Percentiles rank a stretch among this genome's conserved stretches.
phyloP scores from a whole-genome alignment of 2,888 invertebrate species.

The Zelleria hepariella region DNA sequence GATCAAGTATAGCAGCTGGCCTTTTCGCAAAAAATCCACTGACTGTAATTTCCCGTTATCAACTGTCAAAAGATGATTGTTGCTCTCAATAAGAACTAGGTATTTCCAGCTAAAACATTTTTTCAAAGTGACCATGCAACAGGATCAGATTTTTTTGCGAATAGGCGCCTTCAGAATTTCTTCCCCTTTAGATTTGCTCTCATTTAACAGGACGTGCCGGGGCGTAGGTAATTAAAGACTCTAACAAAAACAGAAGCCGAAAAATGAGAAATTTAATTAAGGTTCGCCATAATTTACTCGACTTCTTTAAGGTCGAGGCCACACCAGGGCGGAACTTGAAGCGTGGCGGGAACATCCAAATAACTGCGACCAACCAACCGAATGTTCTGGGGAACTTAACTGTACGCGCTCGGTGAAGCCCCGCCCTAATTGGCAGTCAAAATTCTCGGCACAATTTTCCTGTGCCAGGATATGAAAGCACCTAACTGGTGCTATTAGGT shows the following conservation, averaged over 20 bases:
- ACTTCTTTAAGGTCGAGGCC: not conserved
- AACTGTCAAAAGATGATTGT: too few relatives aligned
- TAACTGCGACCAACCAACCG: not conserved
- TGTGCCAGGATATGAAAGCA: not conserved
- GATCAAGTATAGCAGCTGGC: too few relatives aligned
- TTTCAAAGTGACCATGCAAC: too few relatives aligned
- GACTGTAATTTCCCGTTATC: too few relatives aligned
- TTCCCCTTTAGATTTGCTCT: not conserved
- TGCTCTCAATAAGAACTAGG: too few relatives aligned
- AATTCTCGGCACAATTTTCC: not conserved
- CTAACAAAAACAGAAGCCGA: not conserved
- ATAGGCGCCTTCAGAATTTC: too few relatives aligned
- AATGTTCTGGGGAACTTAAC: not conserved
- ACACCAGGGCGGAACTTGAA: not conserved
- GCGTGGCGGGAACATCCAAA: too few relatives aligned
- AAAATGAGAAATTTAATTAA: not conserved
- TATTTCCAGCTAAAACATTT: too few relatives aligned
- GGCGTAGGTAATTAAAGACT: not conserved
- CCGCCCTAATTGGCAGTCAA: not conserved
- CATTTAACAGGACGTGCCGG: not conserved
- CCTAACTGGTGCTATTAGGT: too few relatives aligned
- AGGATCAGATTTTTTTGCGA: too few relatives aligned
- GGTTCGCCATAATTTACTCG: not conserved
- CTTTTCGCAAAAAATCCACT: too few relatives aligned
- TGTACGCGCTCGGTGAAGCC: not conserved